Evolutionary conservation across 1,140 invertebrate species (phyloP).

Genomic region (Marisa cornuarietis): DNA sequence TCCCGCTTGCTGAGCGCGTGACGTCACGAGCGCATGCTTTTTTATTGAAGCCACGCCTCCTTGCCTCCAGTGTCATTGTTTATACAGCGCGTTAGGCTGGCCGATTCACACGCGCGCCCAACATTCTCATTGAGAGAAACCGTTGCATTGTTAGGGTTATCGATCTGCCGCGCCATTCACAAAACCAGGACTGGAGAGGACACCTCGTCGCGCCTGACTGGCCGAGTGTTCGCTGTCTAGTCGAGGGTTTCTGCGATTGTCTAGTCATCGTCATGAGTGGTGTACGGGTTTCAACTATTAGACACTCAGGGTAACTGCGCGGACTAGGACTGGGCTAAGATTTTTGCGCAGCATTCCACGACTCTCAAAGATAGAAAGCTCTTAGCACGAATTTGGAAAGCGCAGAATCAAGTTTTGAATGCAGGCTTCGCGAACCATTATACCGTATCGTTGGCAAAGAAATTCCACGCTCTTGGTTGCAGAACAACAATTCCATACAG

Average conservation of each 20-base stretch:
- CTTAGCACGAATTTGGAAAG: no score
- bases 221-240: background rate
- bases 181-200: conserved; percentile 1
- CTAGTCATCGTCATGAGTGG: background rate
- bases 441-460: no score
- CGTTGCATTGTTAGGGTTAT: conserved; percentile 18
- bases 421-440: no score
- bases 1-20: conserved; percentile 1
- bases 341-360: no score
- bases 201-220: no score
- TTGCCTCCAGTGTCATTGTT: conserved; percentile 22
- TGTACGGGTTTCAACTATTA: no score
- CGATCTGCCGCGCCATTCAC: conserved; percentile 23
- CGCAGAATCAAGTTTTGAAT: no score
- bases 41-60: background rate
- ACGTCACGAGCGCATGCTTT: conserved; percentile 1
- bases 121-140: conserved; percentile 12
- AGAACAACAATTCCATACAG: no score
- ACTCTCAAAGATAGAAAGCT: no score
- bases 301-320: no score
- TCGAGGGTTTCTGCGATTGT: background rate
- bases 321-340: no score
- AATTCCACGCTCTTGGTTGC: no score
- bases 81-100: conserved; percentile 14
- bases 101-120: conserved; percentile 20